Percentiles rank a stretch among this genome's conserved stretches.
phyloP scores from a whole-genome alignment of 2,888 invertebrate species.

The Scaptomyza reducta region DNA sequence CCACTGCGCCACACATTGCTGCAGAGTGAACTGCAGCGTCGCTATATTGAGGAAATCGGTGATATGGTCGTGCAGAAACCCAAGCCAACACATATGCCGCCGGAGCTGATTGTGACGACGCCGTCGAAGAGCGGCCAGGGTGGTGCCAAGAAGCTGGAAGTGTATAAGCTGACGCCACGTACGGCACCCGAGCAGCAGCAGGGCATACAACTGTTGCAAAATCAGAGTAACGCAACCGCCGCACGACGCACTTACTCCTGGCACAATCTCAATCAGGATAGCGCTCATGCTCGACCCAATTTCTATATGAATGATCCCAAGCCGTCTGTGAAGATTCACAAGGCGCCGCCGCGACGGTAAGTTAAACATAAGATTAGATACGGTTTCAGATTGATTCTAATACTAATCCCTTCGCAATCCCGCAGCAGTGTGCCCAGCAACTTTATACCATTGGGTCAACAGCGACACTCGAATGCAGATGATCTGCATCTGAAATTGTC shows the following conservation, averaged over 20 bases:
- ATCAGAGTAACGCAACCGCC: constrained; percentile 1
- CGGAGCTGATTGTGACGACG: constrained; percentile 84
- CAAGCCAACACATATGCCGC: constrained; percentile 82
- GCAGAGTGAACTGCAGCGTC: constrained; percentile 82
- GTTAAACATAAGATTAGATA: background rate
- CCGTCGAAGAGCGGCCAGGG: constrained; percentile 71
- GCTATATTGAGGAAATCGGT: constrained; percentile 79
- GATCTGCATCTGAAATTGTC: constrained; percentile 87
- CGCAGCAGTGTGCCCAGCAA: constrained; percentile 53
- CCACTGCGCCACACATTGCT: constrained; percentile 77
- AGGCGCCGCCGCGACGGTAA: constrained; percentile 55
- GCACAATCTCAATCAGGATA: constrained; percentile 81
- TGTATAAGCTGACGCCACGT: constrained; percentile 61
- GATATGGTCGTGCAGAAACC: constrained; percentile 68
- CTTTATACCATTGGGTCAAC: constrained; percentile 51
- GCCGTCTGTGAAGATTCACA: constrained; percentile 44
- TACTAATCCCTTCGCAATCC: background rate
- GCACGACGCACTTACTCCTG: constrained; percentile 82
- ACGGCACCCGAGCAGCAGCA: constrained; percentile 61
- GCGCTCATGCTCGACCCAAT: constrained; percentile 19
- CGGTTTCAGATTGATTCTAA: too few relatives aligned
- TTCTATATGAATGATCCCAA: constrained; percentile 41
- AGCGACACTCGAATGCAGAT: constrained; percentile 64
- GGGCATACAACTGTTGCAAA: constrained; percentile 9
- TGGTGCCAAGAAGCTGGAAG: constrained; percentile 55